Base-by-base conservation (phyloP, 2,113 vertebrate genomes). In the Pseudolaguvia tuberculata region DNA sequence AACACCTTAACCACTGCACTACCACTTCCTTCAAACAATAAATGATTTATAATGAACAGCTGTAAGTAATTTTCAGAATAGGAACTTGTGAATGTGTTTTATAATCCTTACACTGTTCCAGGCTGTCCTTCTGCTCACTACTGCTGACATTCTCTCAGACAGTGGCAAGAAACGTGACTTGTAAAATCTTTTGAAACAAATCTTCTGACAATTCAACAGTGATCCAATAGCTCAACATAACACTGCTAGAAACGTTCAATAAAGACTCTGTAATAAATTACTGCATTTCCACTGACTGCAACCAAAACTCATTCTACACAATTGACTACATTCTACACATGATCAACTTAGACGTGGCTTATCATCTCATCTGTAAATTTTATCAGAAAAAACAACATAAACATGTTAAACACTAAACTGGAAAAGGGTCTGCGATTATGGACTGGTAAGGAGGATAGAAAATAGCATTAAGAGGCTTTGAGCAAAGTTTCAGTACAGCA, bases 391-490 rank as follows among this genome's bases (percentile, higher is more conserved):
- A 13, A 5, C 35, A 47, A 65, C 29, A 14, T 5, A 15, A 42
- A 57, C 18, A 35, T 5, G 15, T 56, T 4, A 53, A 21, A 17
- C 15, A 15, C 35, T 18, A 73, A 57, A 3, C 42, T 17, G 25
- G 70, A 20, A 27, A 61, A 79, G 70, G 57, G 70, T 47, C 58
- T 51, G 65, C 47, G 45, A 62, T 57, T 55, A 50, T 70, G 35
- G 77, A 55, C 72, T 72, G 65, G 23, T 61, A 45, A 68, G 73
- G 23, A 74, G 63, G 72, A 70, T 57, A 65, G 72, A 66, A 72
- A 65, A 81, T 61, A 55, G 73, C 82, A 79, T 57, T 90, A 90
- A 91, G 88, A 87, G 83, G 90, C 86, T 92, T 92, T 90, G 61
- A 76, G 72, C 85, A 88, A 91, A 90, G 84, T 86, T 78, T 66